Percentiles rank a stretch among this genome's conserved stretches.
Conservation (phyloP, 2,888 invertebrate genomes). For the Rhagonycha fulva region DNA sequence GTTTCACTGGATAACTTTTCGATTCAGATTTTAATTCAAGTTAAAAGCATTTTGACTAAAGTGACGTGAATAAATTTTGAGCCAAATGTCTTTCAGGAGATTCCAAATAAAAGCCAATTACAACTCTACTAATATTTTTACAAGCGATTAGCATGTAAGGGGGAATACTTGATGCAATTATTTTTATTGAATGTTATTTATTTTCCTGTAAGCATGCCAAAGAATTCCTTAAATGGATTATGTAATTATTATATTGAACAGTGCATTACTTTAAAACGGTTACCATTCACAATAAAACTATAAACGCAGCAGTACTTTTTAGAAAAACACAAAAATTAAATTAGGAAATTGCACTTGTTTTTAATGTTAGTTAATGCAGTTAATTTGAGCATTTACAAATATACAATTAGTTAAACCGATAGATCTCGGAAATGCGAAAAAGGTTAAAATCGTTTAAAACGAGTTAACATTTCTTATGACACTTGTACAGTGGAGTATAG, state of each 20-base stretch:
- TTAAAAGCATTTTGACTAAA: slow-evolving; percentile 20
- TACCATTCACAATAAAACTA: background rate
- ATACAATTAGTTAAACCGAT: slow-evolving; percentile 4
- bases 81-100: slow-evolving; percentile 23
- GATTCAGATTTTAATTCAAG: background rate
- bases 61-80: slow-evolving; percentile 22
- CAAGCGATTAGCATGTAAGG: slow-evolving; percentile 38
- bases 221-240: slow-evolving; percentile 36
- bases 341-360: slow-evolving; percentile 10
- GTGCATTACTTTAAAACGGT: background rate
- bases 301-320: background rate
- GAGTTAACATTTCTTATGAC: slow-evolving; percentile 3
- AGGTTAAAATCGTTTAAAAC: slow-evolving; percentile 10
- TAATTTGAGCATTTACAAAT: slow-evolving; percentile 8
- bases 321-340: background rate
- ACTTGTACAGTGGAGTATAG: slow-evolving; percentile 6
- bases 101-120: slow-evolving; percentile 35
- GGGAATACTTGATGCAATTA: slow-evolving; percentile 38
- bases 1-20: background rate
- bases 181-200: slow-evolving; percentile 36
- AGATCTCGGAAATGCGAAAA: background rate
- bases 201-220: slow-evolving; percentile 34
- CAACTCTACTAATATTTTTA: slow-evolving; percentile 37
- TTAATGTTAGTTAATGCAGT: slow-evolving; percentile 4
- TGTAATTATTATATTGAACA: slow-evolving; percentile 18